Evolutionary conservation across 2,888 invertebrate species (phyloP), one percentile per base, ranked within the genome.

Genomic region (Stenolophus ochropezus): DNA sequence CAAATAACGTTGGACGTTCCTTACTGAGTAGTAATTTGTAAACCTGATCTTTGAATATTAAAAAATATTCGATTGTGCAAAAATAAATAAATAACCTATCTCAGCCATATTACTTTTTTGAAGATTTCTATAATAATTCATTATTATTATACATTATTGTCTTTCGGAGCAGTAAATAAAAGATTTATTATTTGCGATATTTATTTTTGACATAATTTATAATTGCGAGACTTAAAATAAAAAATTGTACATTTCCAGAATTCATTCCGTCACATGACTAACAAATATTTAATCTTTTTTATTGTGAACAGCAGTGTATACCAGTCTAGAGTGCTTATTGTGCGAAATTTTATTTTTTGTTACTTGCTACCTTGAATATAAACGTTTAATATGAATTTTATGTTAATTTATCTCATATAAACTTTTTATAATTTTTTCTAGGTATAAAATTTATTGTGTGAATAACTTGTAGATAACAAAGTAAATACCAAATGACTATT

Each of bases 321-420:
- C 33, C 33, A 42, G 33, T 42, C 11, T 42, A 11, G 11, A 42
- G 33, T 42, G 6, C 33, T 42, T 8, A 42, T 11, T 42, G 33
- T 42, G 33, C 2, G 33, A 42, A 42, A 42, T 11, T 1, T 42
- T 42, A 42, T 42, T 42, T 42, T 42, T 42, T 42, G 56, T 56
- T 21, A 51, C 18, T 51, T 11, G 18, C 20, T 56, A 56, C 56
- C 56, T 65, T 65, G 65, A 65, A 25, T 25, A 65, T 65, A 14
- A 27, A 14, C 8, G 25, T 65, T 65, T 65, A 65, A 65, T 65
- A 14, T 27, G 14, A 65, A 4, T 27, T n/a, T 27, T 65, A 65
- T 65, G 33, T 27, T 33, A 65, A 65, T 65, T 23, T 11, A 14
- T 8, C 27, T 25, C n/a, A 61, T 8, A 11, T 14, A 61, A 61